A percentile compares a stretch with the other conserved stretches of the same genome.
phyloP scores from a whole-genome alignment of 2,888 invertebrate species.

The Lagria hirta region DNA sequence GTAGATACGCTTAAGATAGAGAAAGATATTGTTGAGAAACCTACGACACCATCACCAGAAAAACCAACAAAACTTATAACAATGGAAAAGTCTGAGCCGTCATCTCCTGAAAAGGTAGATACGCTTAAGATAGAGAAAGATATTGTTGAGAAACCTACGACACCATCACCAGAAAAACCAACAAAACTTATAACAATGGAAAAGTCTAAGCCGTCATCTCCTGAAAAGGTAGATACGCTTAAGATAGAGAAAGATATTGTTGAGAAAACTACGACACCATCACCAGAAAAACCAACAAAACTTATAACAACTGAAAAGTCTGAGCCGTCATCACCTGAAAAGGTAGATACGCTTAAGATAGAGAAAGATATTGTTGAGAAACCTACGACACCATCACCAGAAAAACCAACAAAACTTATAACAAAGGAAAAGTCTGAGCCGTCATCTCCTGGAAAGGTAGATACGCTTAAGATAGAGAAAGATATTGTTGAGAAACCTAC shows the following conservation, averaged over 20 bases:
- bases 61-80: slow-evolving; percentile 2
- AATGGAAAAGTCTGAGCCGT: not conserved
- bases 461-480: not conserved
- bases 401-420: slow-evolving; percentile 1
- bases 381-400: no score
- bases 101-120: slow-evolving; percentile 3
- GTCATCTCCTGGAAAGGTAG: slow-evolving; percentile 1
- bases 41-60: slow-evolving; percentile 3
- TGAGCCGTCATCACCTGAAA: no score
- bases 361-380: no score
- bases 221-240: no score
- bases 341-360: no score
- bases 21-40: slow-evolving; percentile 4
- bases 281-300: no score
- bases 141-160: slow-evolving; percentile 8
- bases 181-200: no score
- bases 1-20: slow-evolving; percentile 5
- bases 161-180: slow-evolving; percentile 15
- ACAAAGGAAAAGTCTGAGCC: slow-evolving; percentile 2
- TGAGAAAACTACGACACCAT: no score
- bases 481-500: not conserved
- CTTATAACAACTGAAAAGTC: no score
- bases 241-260: no score
- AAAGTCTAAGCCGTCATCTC: no score
- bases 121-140: not conserved